Percentiles rank a stretch among this genome's conserved stretches.
Evolutionary conservation across 2,888 invertebrate species (phyloP).

Genomic region (Drosophila engyochracea): DNA sequence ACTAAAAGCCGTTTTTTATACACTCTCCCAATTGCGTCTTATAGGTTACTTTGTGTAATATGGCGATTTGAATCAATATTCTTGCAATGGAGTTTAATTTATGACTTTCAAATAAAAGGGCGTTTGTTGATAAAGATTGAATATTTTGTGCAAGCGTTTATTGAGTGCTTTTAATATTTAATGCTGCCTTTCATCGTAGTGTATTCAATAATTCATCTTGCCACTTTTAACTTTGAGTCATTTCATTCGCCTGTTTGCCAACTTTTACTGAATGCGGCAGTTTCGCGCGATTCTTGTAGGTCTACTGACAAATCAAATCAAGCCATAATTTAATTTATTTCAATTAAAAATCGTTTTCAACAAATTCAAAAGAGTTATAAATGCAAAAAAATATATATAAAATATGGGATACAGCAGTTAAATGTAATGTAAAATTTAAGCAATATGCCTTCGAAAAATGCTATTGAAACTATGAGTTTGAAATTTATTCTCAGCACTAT

Average conservation of each 20-base stretch:
- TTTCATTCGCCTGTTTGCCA: conserved; percentile 5
- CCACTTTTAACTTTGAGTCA: neutral
- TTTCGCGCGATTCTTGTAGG: neutral
- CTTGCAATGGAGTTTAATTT: neutral
- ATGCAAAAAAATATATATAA: neutral
- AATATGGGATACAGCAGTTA: neutral
- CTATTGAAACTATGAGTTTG: neutral
- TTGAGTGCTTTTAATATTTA: neutral
- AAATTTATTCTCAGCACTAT: neutral
- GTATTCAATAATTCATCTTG: neutral
- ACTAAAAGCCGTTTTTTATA: conserved; percentile 18
- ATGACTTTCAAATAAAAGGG: neutral
- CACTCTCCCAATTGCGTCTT: neutral
- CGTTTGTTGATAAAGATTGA: neutral
- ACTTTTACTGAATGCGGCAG: conserved; percentile 13
- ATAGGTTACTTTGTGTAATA: too few species aligned
- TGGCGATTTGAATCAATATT: neutral
- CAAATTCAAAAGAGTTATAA: conserved; percentile 28
- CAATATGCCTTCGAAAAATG: conserved; percentile 1
- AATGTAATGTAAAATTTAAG: conserved; percentile 1
- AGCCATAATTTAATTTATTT: conserved; percentile 48
- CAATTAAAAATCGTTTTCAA: conserved; percentile 46
- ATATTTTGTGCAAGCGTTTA: neutral
- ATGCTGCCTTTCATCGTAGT: neutral
- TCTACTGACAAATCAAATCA: conserved; percentile 41